Conservation (phyloP, 2,113 vertebrate genomes). For the Hemicordylus capensis region DNA sequence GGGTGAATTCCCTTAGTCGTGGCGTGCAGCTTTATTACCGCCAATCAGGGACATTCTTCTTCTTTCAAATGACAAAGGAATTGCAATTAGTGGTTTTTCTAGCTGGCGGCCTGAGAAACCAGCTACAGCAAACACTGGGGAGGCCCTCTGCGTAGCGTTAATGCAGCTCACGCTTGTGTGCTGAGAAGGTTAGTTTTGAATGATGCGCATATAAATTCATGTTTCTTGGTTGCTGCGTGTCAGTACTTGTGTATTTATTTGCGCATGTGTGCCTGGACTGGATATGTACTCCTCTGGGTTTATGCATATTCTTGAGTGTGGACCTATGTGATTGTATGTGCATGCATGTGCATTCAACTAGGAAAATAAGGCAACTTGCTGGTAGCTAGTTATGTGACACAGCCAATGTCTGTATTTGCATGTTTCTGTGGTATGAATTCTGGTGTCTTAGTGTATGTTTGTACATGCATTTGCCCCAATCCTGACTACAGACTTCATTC, state of each 20-base stretch:
- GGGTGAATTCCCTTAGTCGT: conserved; percentile 52
- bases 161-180: neutral
- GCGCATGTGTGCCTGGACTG: neutral
- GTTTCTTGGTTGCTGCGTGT: neutral
- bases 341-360: neutral
- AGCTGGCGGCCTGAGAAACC: neutral
- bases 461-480: neutral
- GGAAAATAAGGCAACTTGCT: no score
- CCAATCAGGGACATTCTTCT: conserved; percentile 37
- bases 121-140: neutral
- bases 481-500: neutral
- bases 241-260: neutral
- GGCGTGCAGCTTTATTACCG: conserved; percentile 22
- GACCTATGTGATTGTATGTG: neutral
- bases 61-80: conserved; percentile 40
- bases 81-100: conserved; percentile 23
- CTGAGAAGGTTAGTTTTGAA: neutral
- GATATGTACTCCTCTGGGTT: neutral
- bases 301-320: neutral
- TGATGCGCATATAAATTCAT: neutral
- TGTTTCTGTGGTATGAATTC: neutral
- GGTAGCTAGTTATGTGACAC: no score
- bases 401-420: neutral
- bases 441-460: neutral
- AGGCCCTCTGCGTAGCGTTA: neutral